phyloP scores from a whole-genome alignment of 1,140 invertebrate species.

The Neelides sp. region DNA sequence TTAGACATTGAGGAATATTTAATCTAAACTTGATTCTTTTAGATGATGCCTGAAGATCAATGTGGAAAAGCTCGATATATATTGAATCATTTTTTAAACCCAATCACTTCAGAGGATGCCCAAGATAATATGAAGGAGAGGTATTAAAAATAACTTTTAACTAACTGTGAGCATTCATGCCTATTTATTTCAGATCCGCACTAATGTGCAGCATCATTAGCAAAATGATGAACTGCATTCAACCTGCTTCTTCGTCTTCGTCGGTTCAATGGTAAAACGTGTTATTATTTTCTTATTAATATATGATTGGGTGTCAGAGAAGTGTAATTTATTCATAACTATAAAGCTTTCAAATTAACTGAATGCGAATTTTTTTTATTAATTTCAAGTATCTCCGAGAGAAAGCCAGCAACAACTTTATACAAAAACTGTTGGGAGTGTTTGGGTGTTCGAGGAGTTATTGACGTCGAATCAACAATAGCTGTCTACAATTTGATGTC shows the following conservation, averaged over 20 bases:
- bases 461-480: constrained; percentile 25
- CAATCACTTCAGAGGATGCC: constrained; percentile 8
- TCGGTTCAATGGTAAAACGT: neutral
- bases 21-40: neutral
- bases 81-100: constrained; percentile 25
- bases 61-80: constrained; percentile 27
- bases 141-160: constrained; percentile 3
- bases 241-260: neutral
- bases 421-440: constrained; percentile 21
- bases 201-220: constrained; percentile 23
- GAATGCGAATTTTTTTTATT: constrained; percentile 2
- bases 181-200: constrained; percentile 13
- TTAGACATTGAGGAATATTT: too few relatives aligned
- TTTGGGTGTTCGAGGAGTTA: constrained; percentile 12
- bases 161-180: neutral
- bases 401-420: constrained; percentile 12
- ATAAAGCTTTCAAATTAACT: neutral
- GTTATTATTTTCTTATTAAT: too few relatives aligned
- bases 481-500: constrained; percentile 18
- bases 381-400: constrained; percentile 17
- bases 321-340: neutral
- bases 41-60: constrained; percentile 28
- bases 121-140: constrained; percentile 28
- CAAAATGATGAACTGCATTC: constrained; percentile 27
- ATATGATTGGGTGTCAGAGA: neutral